A percentile compares a stretch with the other conserved stretches of the same genome.
These are phyloP conservation scores for Papilio glaucus DNA, from an alignment of 1,140 invertebrate genomes.

Conservation along the genomic window DNA sequence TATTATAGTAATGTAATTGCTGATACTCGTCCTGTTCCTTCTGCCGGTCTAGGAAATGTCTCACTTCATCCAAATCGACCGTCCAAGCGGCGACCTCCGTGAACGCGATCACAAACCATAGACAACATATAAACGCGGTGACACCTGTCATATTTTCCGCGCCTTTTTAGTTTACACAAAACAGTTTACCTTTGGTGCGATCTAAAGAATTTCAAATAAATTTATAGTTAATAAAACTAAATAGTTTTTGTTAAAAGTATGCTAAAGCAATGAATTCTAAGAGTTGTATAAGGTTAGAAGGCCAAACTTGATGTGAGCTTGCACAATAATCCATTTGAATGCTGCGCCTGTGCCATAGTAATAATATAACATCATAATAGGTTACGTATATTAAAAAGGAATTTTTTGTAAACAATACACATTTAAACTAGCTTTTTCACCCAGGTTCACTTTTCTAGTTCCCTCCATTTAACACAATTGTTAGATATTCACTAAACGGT, in stretches of 20 bases:
- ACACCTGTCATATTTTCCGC: constrained; percentile 36
- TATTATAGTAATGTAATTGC: constrained; percentile 36
- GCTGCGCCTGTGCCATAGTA: neutral
- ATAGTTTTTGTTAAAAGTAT: neutral
- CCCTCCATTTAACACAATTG: neutral
- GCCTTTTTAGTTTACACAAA: constrained; percentile 36
- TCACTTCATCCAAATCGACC: constrained; percentile 60
- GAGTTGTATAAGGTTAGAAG: neutral
- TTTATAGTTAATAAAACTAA: neutral
- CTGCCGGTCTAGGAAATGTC: constrained; percentile 48
- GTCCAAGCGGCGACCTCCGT: constrained; percentile 59
- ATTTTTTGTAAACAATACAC: constrained; percentile 10
- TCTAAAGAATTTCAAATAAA: neutral
- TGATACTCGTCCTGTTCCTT: constrained; percentile 38
- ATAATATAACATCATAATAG: neutral
- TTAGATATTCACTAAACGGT: too few relatives aligned
- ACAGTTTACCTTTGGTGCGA: neutral
- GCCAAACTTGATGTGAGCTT: constrained; percentile 2
- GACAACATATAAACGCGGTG: constrained; percentile 21
- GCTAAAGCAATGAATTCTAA: neutral
- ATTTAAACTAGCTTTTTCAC: neutral
- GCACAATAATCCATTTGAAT: neutral
- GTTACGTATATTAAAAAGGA: neutral
- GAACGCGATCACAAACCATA: constrained; percentile 40
- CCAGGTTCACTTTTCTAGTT: neutral